These are phyloP conservation scores for Oedothorax gibbosus DNA, from an alignment of 1,140 invertebrate genomes.

Conservation along the genomic window DNA sequence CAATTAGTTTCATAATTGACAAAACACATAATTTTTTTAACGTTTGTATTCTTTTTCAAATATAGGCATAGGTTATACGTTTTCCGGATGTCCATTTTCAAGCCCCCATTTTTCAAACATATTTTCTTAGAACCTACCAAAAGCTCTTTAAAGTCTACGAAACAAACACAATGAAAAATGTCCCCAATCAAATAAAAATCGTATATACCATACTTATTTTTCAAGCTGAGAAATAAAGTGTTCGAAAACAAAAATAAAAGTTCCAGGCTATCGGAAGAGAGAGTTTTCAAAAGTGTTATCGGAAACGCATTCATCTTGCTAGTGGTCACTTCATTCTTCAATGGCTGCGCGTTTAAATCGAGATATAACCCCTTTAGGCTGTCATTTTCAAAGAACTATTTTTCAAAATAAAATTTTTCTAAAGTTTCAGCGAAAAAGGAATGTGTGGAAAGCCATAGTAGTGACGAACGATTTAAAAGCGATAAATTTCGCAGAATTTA, in stretches of 20 bases:
- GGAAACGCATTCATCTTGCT: constrained; percentile 51
- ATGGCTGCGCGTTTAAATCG: constrained; percentile 22
- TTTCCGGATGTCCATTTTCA: too few relatives aligned
- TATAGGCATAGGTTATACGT: too few relatives aligned
- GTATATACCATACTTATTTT: not conserved
- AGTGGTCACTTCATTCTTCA: constrained; percentile 35
- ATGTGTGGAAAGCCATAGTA: not conserved
- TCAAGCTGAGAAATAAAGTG: not conserved
- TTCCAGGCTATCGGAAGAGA: not conserved
- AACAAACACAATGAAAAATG: not conserved
- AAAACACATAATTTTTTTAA: too few relatives aligned
- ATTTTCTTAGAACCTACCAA: too few relatives aligned
- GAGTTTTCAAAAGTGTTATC: constrained; percentile 50
- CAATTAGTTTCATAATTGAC: too few relatives aligned
- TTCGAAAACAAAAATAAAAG: not conserved
- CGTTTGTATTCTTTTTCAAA: too few relatives aligned
- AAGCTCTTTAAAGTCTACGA: too few relatives aligned
- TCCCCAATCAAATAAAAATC: not conserved
- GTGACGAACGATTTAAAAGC: constrained; percentile 23
- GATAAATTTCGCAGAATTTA: constrained; percentile 1
- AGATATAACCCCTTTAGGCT: constrained; percentile 53
- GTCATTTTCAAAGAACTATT: constrained; percentile 54
- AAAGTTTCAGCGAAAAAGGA: not conserved
- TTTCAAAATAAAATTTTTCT: constrained; percentile 47
- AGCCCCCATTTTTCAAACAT: too few relatives aligned